Conservation (phyloP, 2,888 invertebrate species). For the Tenthredo livida region DNA sequence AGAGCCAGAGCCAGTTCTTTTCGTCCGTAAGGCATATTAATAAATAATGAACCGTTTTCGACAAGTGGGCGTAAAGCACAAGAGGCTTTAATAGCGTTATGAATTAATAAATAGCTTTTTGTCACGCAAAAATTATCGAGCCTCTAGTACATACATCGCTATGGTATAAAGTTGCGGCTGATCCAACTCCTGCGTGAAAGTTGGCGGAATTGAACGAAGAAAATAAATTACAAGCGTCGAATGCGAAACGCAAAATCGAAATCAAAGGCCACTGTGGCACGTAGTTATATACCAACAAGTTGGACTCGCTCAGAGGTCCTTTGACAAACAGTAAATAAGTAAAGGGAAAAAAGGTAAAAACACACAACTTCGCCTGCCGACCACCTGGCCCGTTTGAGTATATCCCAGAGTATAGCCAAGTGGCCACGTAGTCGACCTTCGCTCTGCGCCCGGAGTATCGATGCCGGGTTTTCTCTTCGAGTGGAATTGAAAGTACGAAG, state of each 20-base stretch:
- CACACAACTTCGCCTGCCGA: not conserved
- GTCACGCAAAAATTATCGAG: constrained; percentile 28
- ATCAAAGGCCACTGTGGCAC: constrained; percentile 6
- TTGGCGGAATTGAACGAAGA: not conserved
- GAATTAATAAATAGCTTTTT: constrained; percentile 30
- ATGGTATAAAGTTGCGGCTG: not conserved
- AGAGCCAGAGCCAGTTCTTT: not conserved
- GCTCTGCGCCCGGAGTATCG: constrained; percentile 37
- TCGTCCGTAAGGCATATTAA: not conserved
- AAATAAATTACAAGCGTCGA: constrained; percentile 16
- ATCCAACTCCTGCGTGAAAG: not conserved
- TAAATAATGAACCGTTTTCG: constrained; percentile 33
- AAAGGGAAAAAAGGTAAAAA: not conserved
- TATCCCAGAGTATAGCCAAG: constrained; percentile 31
- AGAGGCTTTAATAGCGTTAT: constrained; percentile 9
- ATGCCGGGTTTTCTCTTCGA: constrained; percentile 39
- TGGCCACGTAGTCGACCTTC: constrained; percentile 43
- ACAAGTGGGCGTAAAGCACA: constrained; percentile 34
- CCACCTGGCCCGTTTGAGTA: constrained; percentile 43
- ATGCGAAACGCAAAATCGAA: not conserved
- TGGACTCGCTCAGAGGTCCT: constrained; percentile 32
- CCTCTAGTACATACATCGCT: not conserved
- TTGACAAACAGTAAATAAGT: constrained; percentile 38
- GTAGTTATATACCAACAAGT: constrained; percentile 11
- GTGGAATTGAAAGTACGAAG: constrained; percentile 48